These are phyloP conservation scores for Ascidia mentula DNA, from an alignment of 23 tunicate species.

Conservation along the genomic window DNA sequence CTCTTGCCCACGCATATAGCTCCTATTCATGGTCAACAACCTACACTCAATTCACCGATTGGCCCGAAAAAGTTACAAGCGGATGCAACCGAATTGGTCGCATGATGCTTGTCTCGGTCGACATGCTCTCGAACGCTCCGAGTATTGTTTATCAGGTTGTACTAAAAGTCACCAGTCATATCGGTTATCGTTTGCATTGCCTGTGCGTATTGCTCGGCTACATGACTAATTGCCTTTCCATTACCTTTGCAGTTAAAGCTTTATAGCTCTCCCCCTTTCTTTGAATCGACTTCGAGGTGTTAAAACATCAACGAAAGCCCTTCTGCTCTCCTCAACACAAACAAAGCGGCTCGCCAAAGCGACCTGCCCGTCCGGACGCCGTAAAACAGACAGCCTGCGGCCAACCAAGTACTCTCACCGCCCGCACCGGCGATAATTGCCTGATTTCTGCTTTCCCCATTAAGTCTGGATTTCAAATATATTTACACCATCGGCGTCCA, in stretches of 20 bases:
- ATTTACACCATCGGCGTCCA: not conserved
- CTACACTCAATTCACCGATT: not conserved
- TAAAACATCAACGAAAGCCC: too few species aligned
- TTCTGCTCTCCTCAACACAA: not conserved
- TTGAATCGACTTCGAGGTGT: too few species aligned
- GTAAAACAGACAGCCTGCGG: constrained; percentile 10
- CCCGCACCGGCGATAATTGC: not conserved
- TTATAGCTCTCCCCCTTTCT: too few species aligned
- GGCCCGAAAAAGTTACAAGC: not conserved
- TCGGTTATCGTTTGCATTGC: too few species aligned
- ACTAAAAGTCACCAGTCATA: too few species aligned
- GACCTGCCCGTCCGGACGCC: not conserved
- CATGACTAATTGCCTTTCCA: too few species aligned
- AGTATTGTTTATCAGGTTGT: too few species aligned
- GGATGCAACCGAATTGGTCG: not conserved
- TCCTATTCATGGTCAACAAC: constrained; percentile 9
- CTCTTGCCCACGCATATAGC: not conserved
- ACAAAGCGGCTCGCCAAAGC: not conserved
- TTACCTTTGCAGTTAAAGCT: too few species aligned
- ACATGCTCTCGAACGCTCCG: not conserved
- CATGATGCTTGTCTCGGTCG: not conserved
- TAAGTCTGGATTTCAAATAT: not conserved
- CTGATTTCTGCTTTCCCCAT: not conserved
- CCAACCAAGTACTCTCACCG: not conserved
- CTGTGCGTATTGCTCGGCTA: too few species aligned